phyloP scores from a whole-genome alignment of 2,888 invertebrate genomes.

The Drosophila vallismaia region DNA sequence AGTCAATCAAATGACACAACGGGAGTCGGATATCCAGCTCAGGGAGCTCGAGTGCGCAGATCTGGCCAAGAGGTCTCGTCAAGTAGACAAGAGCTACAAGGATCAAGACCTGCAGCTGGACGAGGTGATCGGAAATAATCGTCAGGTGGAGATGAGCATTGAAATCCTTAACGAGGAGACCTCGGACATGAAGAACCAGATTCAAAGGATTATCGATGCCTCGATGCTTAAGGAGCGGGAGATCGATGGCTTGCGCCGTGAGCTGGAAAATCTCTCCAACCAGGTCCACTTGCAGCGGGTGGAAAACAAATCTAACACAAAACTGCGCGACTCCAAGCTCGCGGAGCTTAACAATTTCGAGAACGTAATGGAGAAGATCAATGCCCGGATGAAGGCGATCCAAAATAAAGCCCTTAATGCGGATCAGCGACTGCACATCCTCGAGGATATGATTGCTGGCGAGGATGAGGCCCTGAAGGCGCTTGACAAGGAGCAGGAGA shows the following conservation, averaged over 20 bases:
- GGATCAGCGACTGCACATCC: constrained; percentile 79
- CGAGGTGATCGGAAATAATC: constrained; percentile 85
- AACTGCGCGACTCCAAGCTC: constrained; percentile 55
- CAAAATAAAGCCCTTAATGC: constrained; percentile 77
- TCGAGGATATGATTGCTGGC: constrained; percentile 82
- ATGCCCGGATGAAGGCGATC: constrained; percentile 69
- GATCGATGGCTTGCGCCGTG: constrained; percentile 78
- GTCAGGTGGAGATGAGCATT: constrained; percentile 83
- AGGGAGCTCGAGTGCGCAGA: constrained; percentile 83
- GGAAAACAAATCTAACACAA: constrained; percentile 74
- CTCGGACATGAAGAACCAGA: constrained; percentile 81
- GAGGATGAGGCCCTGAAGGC: constrained; percentile 75
- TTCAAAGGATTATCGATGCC: constrained; percentile 81
- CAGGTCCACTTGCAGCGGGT: constrained; percentile 78
- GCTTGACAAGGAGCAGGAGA: constrained; percentile 74
- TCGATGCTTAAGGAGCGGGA: constrained; percentile 83
- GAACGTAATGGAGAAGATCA: constrained; percentile 57
- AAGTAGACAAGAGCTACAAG: constrained; percentile 83
- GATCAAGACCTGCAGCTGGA: constrained; percentile 85
- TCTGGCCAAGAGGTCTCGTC: constrained; percentile 71
- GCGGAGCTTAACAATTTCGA: constrained; percentile 63
- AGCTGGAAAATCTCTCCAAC: constrained; percentile 78
- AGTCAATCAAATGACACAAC: constrained; percentile 88
- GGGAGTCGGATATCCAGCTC: constrained; percentile 88
- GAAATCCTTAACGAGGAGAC: constrained; percentile 82